Evolutionary conservation across 2,797 vertebrate species (phyloP).

Genomic region (Heterohyrax brucei): DNA sequence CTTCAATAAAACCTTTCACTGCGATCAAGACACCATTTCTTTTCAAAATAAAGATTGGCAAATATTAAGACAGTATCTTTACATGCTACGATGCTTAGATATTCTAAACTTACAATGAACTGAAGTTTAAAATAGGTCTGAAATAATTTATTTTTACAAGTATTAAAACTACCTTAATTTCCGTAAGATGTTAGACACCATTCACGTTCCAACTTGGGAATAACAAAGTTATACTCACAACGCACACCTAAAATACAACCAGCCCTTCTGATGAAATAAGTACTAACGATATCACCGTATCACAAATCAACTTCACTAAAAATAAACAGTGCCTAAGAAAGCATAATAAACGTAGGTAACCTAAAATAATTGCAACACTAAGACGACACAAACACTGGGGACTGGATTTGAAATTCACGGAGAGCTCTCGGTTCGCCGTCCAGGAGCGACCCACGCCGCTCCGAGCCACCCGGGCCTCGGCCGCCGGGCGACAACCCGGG

Average conservation of each 20-base stretch:
- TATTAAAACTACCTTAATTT: slow-evolving; percentile 49
- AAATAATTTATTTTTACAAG: neutral
- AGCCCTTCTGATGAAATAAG: slow-evolving; percentile 18
- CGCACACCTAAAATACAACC: neutral
- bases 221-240: slow-evolving; percentile 50
- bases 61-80: slow-evolving; percentile 17
- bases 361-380: slow-evolving; percentile 67
- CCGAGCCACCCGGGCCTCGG: neutral
- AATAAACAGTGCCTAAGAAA: slow-evolving; percentile 62
- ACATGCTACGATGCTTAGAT: neutral
- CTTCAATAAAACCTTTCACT: neutral
- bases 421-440: slow-evolving; percentile 66
- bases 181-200: neutral
- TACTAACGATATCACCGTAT: neutral
- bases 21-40: neutral
- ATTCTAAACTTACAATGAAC: neutral
- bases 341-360: neutral
- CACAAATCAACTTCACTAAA: slow-evolving; percentile 49
- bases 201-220: slow-evolving; percentile 51
- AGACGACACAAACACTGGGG: slow-evolving; percentile 39
- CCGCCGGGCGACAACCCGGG: too few species aligned
- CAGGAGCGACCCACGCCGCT: slow-evolving; percentile 44
- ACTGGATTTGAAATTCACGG: slow-evolving; percentile 8
- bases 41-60: slow-evolving; percentile 67
- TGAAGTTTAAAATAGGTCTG: neutral